phyloP scores from a whole-genome alignment of 2,113 vertebrate species.

The Pyxicephalus adspersus region DNA sequence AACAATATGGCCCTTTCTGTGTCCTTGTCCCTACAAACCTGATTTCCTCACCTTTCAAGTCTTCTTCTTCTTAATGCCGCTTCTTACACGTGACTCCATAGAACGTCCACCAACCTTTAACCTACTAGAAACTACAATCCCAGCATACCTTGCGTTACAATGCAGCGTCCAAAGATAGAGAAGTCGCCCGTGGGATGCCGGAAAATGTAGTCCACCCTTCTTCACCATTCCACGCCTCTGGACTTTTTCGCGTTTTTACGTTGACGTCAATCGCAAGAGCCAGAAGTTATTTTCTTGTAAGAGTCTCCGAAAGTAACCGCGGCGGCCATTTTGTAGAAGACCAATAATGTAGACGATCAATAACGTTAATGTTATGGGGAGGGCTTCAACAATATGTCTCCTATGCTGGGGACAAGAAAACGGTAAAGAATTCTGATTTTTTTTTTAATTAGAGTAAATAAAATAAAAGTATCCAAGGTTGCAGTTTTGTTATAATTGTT shows the following conservation, averaged over 20 bases:
- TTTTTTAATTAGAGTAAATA: too few species aligned
- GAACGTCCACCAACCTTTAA: neutral
- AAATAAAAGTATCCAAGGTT: too few species aligned
- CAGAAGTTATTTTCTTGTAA: too few species aligned
- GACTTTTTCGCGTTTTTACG: too few species aligned
- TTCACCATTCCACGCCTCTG: neutral
- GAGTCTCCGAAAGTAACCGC: too few species aligned
- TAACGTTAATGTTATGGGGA: too few species aligned
- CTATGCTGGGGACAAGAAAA: neutral
- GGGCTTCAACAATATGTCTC: neutral
- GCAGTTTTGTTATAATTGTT: too few species aligned
- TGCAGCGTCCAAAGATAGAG: neutral
- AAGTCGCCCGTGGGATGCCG: neutral
- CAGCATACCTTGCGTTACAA: neutral
- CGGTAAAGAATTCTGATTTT: too few species aligned
- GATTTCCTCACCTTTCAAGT: slow-evolving; percentile 8
- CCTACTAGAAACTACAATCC: slow-evolving; percentile 16
- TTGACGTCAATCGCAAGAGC: neutral
- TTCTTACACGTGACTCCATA: neutral
- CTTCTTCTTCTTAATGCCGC: neutral
- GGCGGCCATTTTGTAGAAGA: neutral
- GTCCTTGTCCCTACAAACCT: neutral
- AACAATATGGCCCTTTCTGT: neutral
- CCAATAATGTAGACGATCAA: too few species aligned
- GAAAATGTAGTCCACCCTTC: slow-evolving; percentile 7